These are phyloP conservation scores for Panagrolaimus sp. DNA, from an alignment of 1,140 invertebrate species.

Conservation along the genomic window DNA sequence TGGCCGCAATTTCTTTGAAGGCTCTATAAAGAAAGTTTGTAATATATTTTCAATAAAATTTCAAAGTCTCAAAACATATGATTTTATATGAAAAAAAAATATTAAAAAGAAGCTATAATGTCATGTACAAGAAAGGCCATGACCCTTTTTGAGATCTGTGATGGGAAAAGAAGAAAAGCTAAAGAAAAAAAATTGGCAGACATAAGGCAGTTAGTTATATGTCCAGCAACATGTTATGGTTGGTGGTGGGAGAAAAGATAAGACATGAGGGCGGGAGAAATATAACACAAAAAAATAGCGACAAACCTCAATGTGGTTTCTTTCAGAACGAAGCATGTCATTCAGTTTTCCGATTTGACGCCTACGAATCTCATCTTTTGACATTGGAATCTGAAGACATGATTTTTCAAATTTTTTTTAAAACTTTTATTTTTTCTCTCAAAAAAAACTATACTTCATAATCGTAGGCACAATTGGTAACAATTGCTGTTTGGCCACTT, in stretches of 20 bases:
- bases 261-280: slow-evolving; percentile 1
- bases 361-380: slow-evolving; percentile 3
- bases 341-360: slow-evolving; percentile 13
- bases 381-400: slow-evolving; percentile 7
- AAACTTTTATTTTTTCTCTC: background rate
- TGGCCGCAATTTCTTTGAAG: slow-evolving; percentile 6
- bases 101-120: too few relatives aligned
- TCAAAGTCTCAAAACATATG: too few relatives aligned
- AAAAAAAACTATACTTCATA: slow-evolving; percentile 1
- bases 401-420: background rate
- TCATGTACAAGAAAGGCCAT: too few relatives aligned
- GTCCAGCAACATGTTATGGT: background rate
- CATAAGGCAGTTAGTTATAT: too few relatives aligned
- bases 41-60: too few relatives aligned
- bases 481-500: slow-evolving; percentile 5
- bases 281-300: background rate
- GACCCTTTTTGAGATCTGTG: too few relatives aligned
- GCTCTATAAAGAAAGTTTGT: background rate
- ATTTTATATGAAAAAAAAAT: too few relatives aligned
- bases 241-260: slow-evolving; percentile 7
- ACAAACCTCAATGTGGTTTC: slow-evolving; percentile 11
- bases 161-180: too few relatives aligned
- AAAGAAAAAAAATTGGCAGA: too few relatives aligned
- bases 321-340: slow-evolving; percentile 11
- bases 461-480: slow-evolving; percentile 11